phyloP scores from a whole-genome alignment of 1,140 invertebrate genomes.

The Vanessa atalanta region DNA sequence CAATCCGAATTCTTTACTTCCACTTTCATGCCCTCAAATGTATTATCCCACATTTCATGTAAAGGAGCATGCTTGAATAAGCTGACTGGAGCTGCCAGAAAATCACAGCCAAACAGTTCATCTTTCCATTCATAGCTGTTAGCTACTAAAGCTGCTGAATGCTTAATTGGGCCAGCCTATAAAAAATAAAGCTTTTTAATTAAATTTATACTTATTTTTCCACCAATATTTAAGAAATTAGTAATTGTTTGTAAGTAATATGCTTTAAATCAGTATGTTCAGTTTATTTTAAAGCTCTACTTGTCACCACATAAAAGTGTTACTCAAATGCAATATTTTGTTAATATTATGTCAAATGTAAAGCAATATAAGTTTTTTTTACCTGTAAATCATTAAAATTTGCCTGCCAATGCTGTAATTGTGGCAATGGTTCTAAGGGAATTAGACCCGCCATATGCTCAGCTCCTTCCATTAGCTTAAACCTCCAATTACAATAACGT shows the following conservation, averaged over 20 bases:
- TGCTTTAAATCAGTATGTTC: too few species aligned
- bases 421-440: slow-evolving; percentile 75
- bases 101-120: slow-evolving; percentile 87
- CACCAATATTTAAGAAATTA: too few species aligned
- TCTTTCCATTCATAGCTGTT: slow-evolving; percentile 92
- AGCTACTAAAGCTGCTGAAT: slow-evolving; percentile 76
- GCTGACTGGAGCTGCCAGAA: slow-evolving; percentile 92
- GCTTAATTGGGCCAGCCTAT: slow-evolving; percentile 71
- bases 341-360: not conserved
- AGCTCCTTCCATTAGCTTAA: slow-evolving; percentile 75
- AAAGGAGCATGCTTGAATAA: slow-evolving; percentile 96
- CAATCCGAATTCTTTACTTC: slow-evolving; percentile 96
- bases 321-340: too few species aligned
- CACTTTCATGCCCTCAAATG: slow-evolving; percentile 96
- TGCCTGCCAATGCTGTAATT: slow-evolving; percentile 72
- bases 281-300: too few species aligned
- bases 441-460: slow-evolving; percentile 78
- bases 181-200: not conserved
- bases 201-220: too few species aligned
- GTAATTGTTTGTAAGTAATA: too few species aligned
- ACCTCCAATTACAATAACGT: slow-evolving; percentile 71
- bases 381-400: slow-evolving; percentile 70
- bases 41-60: slow-evolving; percentile 95
- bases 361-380: slow-evolving; percentile 4
- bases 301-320: too few species aligned